Base-by-base conservation (phyloP, 2,888 invertebrate species). In the Amiota communis region DNA sequence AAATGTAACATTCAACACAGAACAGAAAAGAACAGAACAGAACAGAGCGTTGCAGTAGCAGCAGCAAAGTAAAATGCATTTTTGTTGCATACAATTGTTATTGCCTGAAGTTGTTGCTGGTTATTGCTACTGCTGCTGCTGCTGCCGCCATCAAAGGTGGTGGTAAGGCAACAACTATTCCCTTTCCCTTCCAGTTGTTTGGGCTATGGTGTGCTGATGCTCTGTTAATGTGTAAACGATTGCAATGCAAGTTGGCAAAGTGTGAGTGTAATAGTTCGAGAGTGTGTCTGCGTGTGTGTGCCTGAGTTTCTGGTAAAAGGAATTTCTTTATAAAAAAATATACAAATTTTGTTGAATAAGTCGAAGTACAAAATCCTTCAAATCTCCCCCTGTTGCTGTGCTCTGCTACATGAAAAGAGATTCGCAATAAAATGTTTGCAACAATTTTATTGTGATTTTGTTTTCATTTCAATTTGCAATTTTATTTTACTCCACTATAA, bases 211-310 rank as follows among this genome's bases (percentile, higher is more conserved):
- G 23, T 36, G 36, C 20, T 65, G 17, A 48, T 48, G 84, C 83
- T 36, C 8, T 84, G 83, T 83, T 83, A 83, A 83, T 85, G 85
- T 81, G 85, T 85, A 83, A 85, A 85, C 85, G 83, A 83, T 83
- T 82, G 81, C 84, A 83, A 81, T 82, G 81, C 84, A 83, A 82
- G 81, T 85, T 81, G 81, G 79, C 59, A 59, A 20, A 36, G 6
- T 36, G 36, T 36, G 36, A 36, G 36, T 36, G 6, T 6, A 36
- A 36, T 36, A 36, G 36, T 36, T 36, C 36, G 36, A 36, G 8
- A 36, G 36, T 36, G 36, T 36, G 6, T 36, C 36, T 36, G 2
- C 36, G 36, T 36, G 36, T 36, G 36, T 36, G 36, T 36, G 36
- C 36, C 4, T 36, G 36, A 36, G 36, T 36, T 36, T 36, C 36